Conservation (phyloP, 2,113 vertebrate species). For the Megaptera novaeangliae region DNA sequence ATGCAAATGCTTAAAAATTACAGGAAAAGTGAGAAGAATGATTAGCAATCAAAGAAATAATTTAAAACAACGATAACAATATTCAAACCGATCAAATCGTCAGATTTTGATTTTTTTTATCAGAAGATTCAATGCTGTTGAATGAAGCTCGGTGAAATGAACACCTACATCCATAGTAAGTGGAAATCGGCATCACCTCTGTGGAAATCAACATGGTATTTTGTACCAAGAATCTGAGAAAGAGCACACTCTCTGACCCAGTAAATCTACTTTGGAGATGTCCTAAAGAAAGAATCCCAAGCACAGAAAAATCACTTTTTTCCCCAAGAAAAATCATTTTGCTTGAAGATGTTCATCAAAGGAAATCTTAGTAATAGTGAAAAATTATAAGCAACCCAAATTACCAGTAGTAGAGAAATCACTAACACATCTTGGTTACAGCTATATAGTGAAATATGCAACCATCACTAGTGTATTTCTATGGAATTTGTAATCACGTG, state of each 20-base stretch:
- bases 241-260: background rate
- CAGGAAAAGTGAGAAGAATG: background rate
- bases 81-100: background rate
- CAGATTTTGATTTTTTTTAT: background rate
- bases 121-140: background rate
- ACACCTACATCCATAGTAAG: background rate
- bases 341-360: background rate
- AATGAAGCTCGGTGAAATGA: background rate
- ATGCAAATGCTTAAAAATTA: background rate
- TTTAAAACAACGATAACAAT: background rate
- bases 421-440: background rate
- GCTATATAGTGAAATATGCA: too few species aligned
- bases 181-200: rapidly evolving
- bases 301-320: background rate
- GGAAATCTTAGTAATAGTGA: background rate
- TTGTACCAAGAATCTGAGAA: background rate
- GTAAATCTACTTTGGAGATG: background rate
- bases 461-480: rapidly evolving
- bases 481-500: background rate
- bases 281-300: background rate
- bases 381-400: background rate
- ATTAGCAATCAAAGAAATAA: background rate
- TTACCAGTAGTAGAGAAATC: background rate
- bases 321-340: background rate
- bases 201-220: too few species aligned